Evolutionary conservation across 2,888 invertebrate genomes (phyloP), one percentile per base, ranked within the genome.

Genomic region (Caprella mutica): DNA sequence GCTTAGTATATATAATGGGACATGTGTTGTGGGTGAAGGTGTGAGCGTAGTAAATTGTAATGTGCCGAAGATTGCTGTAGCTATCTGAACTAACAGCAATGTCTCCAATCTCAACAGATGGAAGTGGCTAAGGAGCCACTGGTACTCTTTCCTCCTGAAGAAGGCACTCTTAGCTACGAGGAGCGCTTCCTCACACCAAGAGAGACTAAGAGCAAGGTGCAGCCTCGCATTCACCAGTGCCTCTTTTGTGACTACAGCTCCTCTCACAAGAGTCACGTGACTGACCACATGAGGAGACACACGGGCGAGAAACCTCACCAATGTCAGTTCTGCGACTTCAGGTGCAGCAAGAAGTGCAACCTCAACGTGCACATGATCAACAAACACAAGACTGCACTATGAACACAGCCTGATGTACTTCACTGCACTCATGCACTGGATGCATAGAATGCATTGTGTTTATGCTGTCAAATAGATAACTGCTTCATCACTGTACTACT

Each of bases 251-350:
- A 27, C 9, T 48, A 48, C 14, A 48, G 30, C 19, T 48, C 29
- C 48, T 48, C 48, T 14, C 30, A 30, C 30, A 48, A 48, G 14
- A 30, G 48, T 21, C 29, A 48, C 30, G 19, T 48, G 8, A 48
- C 29, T 9, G 6, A 30, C n/a, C 62, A 62, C 46, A 55, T 61
- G 24, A 46, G 58, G 9, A 58, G 40, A 6, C 61, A 53, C n/a
- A 53, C 53, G 4, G 51, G 53, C 42, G 57, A 46, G 43, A 56
- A 55, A 27, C 58, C 61, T 2, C 48, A 52, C 24, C 46, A 23
- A 17, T 62, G 61, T 27, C 44, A 42, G 39, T 55, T 50, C 44
- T 62, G 61, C 40, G 39, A 58, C 26, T 58, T 56, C 52, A 40
- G 55, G 17, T 56, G 52, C 26, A 44, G 17, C 40, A 55, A 58